phyloP scores from a whole-genome alignment of 2,113 vertebrate genomes.

The Silurus meridionalis region DNA sequence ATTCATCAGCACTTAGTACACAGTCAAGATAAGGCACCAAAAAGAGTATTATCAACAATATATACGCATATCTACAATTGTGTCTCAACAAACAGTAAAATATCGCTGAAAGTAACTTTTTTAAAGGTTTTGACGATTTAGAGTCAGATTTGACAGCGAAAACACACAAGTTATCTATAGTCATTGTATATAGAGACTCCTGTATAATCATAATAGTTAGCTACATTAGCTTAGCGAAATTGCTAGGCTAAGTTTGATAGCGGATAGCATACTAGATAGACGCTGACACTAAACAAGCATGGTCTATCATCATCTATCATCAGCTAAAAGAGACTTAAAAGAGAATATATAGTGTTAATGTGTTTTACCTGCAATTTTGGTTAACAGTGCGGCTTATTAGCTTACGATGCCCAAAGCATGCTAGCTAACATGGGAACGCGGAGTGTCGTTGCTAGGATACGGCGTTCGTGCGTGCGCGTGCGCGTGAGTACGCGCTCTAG shows the following conservation, averaged over 20 bases:
- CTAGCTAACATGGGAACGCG: not conserved
- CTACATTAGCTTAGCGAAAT: not conserved
- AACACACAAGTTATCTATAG: not conserved
- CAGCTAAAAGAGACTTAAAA: not conserved
- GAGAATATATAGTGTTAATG: not conserved
- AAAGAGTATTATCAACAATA: not conserved
- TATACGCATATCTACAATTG: not conserved
- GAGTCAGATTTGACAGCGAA: not conserved
- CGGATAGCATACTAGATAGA: not conserved
- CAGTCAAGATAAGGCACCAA: not conserved
- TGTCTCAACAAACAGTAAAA: not conserved
- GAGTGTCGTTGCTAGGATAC: constrained; percentile 71
- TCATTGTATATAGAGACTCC: not conserved
- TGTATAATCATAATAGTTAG: not conserved
- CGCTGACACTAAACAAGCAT: not conserved
- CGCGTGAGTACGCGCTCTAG: not conserved
- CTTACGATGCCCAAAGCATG: no score
- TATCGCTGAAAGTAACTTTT: not conserved
- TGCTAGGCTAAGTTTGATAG: not conserved
- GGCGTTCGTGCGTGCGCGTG: no score
- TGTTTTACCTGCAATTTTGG: not conserved
- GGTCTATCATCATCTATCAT: not conserved
- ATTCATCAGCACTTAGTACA: not conserved
- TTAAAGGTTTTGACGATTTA: not conserved
- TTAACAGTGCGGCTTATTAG: not conserved